These are phyloP conservation scores for Ictalurus punctatus DNA, from an alignment of 2,113 vertebrate genomes.

Conservation along the genomic window DNA sequence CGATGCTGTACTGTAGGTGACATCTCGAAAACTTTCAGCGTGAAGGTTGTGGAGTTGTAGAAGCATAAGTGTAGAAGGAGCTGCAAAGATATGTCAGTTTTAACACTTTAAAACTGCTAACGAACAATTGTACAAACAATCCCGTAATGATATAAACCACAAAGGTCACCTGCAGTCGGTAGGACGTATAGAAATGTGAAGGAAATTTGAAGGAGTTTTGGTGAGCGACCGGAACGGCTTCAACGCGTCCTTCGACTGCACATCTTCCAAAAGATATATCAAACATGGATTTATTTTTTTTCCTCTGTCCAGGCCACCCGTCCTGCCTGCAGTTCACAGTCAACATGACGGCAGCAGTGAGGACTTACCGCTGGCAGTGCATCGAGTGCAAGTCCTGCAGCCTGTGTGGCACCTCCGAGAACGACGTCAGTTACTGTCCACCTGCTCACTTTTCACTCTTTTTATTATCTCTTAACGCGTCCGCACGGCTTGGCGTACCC, in stretches of 20 bases:
- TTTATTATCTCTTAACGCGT: neutral
- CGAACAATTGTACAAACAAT: neutral
- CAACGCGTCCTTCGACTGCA: neutral
- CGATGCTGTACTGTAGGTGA: neutral
- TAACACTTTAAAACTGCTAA: neutral
- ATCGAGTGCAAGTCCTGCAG: conserved; percentile 96
- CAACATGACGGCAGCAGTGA: conserved; percentile 92
- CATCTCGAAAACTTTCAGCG: neutral
- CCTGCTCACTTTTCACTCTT: too few species aligned
- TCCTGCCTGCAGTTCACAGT: conserved; percentile 94
- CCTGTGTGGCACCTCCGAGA: conserved; percentile 91
- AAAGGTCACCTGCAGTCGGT: neutral
- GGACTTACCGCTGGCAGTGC: conserved; percentile 95
- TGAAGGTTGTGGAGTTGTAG: neutral
- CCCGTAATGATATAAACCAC: neutral
- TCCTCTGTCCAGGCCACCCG: conserved; percentile 79
- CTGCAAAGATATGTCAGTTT: neutral
- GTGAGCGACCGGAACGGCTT: neutral
- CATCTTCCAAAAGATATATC: neutral
- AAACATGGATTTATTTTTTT: neutral
- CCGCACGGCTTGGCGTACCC: neutral
- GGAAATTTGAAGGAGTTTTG: neutral
- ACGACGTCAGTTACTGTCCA: conserved; percentile 77
- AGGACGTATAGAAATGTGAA: neutral
- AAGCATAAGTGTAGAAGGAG: neutral